Evolutionary conservation across 2,113 vertebrate genomes (phyloP).

Genomic region (Hippocampus guttulatus): DNA sequence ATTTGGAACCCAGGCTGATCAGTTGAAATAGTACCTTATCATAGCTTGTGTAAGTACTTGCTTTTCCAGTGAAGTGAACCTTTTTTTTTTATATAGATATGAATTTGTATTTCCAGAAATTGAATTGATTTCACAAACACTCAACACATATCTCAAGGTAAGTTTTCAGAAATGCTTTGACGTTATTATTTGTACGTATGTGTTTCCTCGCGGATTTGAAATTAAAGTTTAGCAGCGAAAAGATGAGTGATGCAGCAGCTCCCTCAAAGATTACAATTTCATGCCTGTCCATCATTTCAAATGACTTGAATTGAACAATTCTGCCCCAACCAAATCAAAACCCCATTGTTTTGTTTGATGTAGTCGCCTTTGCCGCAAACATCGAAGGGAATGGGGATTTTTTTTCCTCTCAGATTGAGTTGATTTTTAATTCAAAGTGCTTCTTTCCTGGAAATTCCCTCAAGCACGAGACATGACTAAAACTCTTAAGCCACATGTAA

Average conservation of each 20-base stretch:
- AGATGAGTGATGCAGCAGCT: neutral
- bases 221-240: neutral
- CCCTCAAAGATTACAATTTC: conserved; percentile 4
- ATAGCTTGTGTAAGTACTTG: too few species aligned
- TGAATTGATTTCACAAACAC: too few species aligned
- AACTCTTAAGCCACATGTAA: conserved; percentile 13
- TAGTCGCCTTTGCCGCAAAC: conserved; percentile 12
- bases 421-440: conserved; percentile 25
- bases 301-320: conserved; percentile 19
- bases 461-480: conserved; percentile 2
- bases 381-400: conserved; percentile 26
- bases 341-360: conserved; percentile 22
- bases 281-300: conserved; percentile 13
- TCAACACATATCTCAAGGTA: too few species aligned
- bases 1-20: too few species aligned
- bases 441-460: conserved; percentile 22
- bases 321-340: conserved; percentile 20
- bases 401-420: conserved; percentile 18
- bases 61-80: too few species aligned
- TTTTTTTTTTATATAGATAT: too few species aligned
- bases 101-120: too few species aligned
- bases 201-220: neutral
- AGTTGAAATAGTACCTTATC: too few species aligned
- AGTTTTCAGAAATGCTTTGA: too few species aligned
- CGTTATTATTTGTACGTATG: neutral